Percentiles rank a stretch among this genome's conserved stretches.
These are phyloP conservation scores for Creontiades dilutus DNA, from an alignment of 2,888 invertebrate species.

Conservation along the genomic window DNA sequence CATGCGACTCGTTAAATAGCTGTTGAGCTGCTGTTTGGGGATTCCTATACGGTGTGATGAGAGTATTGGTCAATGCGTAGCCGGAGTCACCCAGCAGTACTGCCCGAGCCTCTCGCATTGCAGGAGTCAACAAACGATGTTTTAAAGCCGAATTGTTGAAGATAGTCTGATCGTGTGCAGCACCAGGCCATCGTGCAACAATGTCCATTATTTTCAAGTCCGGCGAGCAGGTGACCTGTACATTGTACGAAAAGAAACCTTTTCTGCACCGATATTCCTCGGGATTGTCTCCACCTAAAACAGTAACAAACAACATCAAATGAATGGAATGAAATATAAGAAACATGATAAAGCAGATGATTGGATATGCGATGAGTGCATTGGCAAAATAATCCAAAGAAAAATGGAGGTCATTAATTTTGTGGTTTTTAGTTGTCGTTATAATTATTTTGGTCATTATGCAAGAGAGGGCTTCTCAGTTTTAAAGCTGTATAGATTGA, in stretches of 20 bases:
- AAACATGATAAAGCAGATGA: too few relatives aligned
- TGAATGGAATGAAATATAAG: conserved; percentile 16
- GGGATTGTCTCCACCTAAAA: neutral
- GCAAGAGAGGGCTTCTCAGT: too few relatives aligned
- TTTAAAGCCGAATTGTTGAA: conserved; percentile 3
- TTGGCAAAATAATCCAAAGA: too few relatives aligned
- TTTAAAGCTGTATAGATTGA: too few relatives aligned
- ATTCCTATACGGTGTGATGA: neutral
- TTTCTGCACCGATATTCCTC: neutral
- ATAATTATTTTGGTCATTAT: too few relatives aligned
- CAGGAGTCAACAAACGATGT: neutral
- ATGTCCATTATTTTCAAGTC: conserved; percentile 9
- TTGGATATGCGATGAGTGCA: too few relatives aligned
- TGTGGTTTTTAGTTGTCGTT: too few relatives aligned
- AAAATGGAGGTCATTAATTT: too few relatives aligned
- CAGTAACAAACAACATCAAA: too few relatives aligned
- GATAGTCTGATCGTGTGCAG: conserved; percentile 36
- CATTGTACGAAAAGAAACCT: neutral
- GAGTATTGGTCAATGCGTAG: neutral
- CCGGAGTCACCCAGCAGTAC: neutral
- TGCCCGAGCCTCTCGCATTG: neutral
- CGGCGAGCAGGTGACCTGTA: neutral
- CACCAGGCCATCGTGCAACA: conserved; percentile 37
- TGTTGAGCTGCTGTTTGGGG: neutral
- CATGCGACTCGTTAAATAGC: neutral